These are phyloP conservation scores for Dendroctonus valens DNA, from an alignment of 1,140 invertebrate species.

Conservation along the genomic window DNA sequence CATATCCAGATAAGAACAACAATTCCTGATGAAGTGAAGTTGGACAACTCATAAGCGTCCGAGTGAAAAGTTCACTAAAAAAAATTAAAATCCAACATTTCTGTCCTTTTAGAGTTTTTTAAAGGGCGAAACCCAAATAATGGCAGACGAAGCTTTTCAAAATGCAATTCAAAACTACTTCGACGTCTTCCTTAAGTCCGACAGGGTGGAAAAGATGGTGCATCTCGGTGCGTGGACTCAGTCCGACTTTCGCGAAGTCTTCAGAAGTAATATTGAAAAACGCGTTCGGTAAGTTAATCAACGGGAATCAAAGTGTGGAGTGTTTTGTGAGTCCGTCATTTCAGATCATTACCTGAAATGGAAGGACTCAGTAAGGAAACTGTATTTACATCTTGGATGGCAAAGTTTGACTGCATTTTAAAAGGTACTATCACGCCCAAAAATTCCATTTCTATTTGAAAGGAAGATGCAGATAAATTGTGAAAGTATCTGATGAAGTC, in stretches of 20 bases:
- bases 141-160: constrained; percentile 98
- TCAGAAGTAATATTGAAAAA: constrained; percentile 96
- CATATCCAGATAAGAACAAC: too few relatives aligned
- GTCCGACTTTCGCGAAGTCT: constrained; percentile 98
- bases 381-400: constrained; percentile 97
- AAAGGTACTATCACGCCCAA: constrained; percentile 64
- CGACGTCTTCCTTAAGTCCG: constrained; percentile 97
- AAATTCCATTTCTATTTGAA: too few relatives aligned
- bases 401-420: constrained; percentile 98
- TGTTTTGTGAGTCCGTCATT: constrained; percentile 32
- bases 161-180: constrained; percentile 97
- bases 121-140: constrained; percentile 95
- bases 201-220: constrained; percentile 93
- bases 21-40: too few relatives aligned
- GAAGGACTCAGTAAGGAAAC: constrained; percentile 99
- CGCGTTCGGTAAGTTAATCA: constrained; percentile 70
- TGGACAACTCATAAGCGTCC: too few relatives aligned
- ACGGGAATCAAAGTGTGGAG: neutral
- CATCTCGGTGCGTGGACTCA: constrained; percentile 95
- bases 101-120: constrained; percentile 70
- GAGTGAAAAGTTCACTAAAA: too few relatives aligned
- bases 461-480: neutral
- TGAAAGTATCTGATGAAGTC: too few relatives aligned
- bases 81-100: constrained; percentile 8
- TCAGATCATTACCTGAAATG: constrained; percentile 94